A percentile compares a stretch with the other conserved stretches of the same genome.
Evolutionary conservation across 2,888 invertebrate species (phyloP).

Genomic region (Thymelicus sylvestris): DNA sequence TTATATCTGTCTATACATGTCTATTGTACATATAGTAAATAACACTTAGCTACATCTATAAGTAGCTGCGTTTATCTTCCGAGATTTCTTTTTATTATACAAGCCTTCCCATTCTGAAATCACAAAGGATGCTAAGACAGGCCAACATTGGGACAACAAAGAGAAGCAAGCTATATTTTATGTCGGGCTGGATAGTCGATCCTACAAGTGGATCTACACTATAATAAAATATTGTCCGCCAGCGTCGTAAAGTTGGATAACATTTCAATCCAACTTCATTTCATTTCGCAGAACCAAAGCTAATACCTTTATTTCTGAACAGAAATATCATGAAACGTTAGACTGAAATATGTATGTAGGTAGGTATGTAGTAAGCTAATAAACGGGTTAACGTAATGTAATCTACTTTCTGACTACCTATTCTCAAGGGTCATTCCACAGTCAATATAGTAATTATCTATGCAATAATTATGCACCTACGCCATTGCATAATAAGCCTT

Average conservation of each 20-base stretch:
- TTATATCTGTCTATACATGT: too few relatives aligned
- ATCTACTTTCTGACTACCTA: too few relatives aligned
- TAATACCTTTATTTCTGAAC: not conserved
- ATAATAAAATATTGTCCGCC: slow-evolving; percentile 32
- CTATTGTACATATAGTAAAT: too few relatives aligned
- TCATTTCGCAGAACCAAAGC: slow-evolving; percentile 9
- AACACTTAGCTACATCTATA: too few relatives aligned
- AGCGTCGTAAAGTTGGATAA: slow-evolving; percentile 33
- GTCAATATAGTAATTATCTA: too few relatives aligned
- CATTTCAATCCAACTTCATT: slow-evolving; percentile 30
- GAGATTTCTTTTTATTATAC: slow-evolving; percentile 9
- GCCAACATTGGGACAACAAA: slow-evolving; percentile 31
- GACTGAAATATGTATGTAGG: too few relatives aligned
- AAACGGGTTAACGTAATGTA: too few relatives aligned
- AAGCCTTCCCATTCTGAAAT: slow-evolving; percentile 10
- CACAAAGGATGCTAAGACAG: slow-evolving; percentile 33
- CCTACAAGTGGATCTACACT: slow-evolving; percentile 31
- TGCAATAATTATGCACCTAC: too few relatives aligned
- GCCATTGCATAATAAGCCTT: too few relatives aligned
- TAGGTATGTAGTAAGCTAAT: too few relatives aligned
- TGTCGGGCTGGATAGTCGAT: slow-evolving; percentile 20
- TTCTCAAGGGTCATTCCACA: too few relatives aligned
- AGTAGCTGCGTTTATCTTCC: slow-evolving; percentile 3
- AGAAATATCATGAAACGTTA: not conserved
- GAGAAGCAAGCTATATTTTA: slow-evolving; percentile 29